These are phyloP conservation scores for Quadroppia sp. DNA, from an alignment of 2,888 invertebrate genomes.

Conservation along the genomic window DNA sequence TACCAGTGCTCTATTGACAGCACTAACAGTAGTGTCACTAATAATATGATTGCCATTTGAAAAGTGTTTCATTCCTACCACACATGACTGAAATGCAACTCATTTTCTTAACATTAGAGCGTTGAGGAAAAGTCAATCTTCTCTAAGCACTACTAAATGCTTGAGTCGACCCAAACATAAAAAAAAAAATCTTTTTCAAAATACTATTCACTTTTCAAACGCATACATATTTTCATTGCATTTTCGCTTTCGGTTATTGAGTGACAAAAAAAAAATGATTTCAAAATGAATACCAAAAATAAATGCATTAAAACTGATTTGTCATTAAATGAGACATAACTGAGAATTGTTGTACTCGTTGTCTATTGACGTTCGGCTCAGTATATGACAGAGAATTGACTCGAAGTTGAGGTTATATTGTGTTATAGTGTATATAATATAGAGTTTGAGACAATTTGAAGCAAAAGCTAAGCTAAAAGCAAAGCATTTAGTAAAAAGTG, in stretches of 20 bases:
- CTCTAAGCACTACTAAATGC: no score
- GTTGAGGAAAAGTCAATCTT: conserved; percentile 11
- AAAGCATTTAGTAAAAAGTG: conserved; percentile 21
- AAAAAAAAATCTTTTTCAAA: no score
- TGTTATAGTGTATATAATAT: no score
- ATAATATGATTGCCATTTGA: conserved; percentile 20
- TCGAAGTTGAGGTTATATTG: not conserved
- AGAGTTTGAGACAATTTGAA: conserved; percentile 14
- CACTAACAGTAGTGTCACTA: no score
- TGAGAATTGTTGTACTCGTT: not conserved
- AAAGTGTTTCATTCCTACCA: not conserved
- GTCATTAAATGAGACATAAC: no score
- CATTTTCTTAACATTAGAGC: conserved; percentile 10
- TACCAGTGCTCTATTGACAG: no score
- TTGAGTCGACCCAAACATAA: no score
- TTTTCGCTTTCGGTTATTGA: no score
- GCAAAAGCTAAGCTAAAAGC: conserved; percentile 22
- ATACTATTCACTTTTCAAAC: not conserved
- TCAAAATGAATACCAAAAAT: no score
- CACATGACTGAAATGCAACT: conserved; percentile 12
- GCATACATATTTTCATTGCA: not conserved
- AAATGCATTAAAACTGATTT: no score
- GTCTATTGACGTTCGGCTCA: not conserved
- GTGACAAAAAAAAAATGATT: no score
- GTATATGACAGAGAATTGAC: no score